Base-by-base conservation (phyloP, 2,797 vertebrate genomes). In the Pangasius sanitwongsei region DNA sequence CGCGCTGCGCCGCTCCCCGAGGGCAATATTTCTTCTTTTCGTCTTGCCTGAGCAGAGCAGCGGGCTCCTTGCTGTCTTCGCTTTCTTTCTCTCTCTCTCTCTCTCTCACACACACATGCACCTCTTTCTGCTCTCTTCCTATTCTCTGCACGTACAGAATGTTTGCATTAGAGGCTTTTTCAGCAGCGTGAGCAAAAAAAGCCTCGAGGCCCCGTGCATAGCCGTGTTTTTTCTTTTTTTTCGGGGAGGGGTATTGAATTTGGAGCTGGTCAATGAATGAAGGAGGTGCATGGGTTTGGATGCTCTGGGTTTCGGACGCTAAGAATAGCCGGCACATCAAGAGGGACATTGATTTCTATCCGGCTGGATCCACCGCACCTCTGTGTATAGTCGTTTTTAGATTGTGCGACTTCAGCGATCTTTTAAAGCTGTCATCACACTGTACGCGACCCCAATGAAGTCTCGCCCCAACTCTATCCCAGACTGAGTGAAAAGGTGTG, bases 21-120 rank as follows among this genome's bases (percentile, higher is more conserved):
- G 91, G 91, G 90, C 89, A 77, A 92, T 93, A 92, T 92, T 92
- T 93, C 91, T 93, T 92, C 83, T 93, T 92, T 91, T 93, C 80
- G 88, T 89, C 89, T 91, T 91, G 90, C 90, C 89, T 80, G 89
- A 92, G 86, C 86, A 91, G 90, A 83, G 86, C 88, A 69, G 82
- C 25, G 34, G 86, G 86, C 86, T 87, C 57, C 57, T 86, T 83
- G 44, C 84, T 69, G 81, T 53, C 88, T 74, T 75, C 87, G 6
- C 82, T 67, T 15, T 78, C 69, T 80, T 37, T 67, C 78, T 65
- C 83, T 37, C 74, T 37, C 77, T 48, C 83, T 83, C 65, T 72
- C 69, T 69, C 80, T 12, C 87, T 31, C 80, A 23, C 84, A 37
- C 85, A 63, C 88, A 86, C 78, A 61, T 63, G 50, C 75, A 59